Evolutionary conservation across 2,888 invertebrate genomes (phyloP), one percentile per base, ranked within the genome.

Genomic region (Tinea trinotella): DNA sequence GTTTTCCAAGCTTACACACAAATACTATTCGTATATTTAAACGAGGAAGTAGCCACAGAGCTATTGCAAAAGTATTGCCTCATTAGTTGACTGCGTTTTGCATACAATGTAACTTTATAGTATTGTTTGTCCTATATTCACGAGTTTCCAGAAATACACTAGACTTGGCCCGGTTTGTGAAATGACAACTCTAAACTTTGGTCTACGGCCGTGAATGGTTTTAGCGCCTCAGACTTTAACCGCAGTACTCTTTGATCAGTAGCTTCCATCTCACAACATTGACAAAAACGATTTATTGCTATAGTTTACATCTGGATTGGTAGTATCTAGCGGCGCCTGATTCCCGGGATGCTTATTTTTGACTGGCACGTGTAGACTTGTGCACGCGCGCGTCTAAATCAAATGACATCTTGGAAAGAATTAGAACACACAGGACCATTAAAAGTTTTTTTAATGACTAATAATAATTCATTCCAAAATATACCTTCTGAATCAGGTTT

Each of bases 131-230:
- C 50, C 50, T 24, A 50, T 12, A 50, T 50, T 18, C 24, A 24
- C 24, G 24, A 12, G 18, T 13, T 50, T 24, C 50, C 18, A 80
- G 79, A 76, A 62, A 62, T 67, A 66, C 68, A 71, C 66, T 65
- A 70, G 71, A 68, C 68, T 68, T 73, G 80, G 68, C 81, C 80
- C 64, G 74, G 68, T 65, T 78, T 67, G 62, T 46, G n/a, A 60
- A 62, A 65, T 72, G 69, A 63, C 71, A 71, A 74, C 73, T 67
- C 64, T 64, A 62, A 64, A 61, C 55, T 61, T 67, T 64, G 65
- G 63, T 64, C 68, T 62, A 66, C 58, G 74, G 66, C 67, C 72
- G 65, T 64, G 68, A 65, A 67, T 4, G 46, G 18, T 46, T 46
- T 46, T 18, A 12, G 5, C 46, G 18, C 46, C 10, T 2, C 10